A percentile compares a stretch with the other conserved stretches of the same genome.
Conservation (phyloP, 2,888 invertebrate genomes). For the Punctoribates punctum region DNA sequence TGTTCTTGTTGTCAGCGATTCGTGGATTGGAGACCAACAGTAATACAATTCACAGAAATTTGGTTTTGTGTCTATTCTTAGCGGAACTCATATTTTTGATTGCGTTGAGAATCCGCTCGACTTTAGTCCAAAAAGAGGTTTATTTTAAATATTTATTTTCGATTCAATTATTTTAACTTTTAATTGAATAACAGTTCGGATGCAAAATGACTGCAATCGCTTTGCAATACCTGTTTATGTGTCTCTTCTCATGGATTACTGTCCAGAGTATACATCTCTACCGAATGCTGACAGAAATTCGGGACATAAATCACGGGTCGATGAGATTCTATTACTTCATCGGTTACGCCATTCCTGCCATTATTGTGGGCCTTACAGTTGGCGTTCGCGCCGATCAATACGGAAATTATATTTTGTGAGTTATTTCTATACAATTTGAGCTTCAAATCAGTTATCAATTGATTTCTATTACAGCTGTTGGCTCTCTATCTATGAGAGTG, state of each 20-base stretch:
- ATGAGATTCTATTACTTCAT: conserved; percentile 86
- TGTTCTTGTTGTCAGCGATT: conserved; percentile 74
- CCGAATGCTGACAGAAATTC: conserved; percentile 87
- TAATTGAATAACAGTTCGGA: conserved; percentile 60
- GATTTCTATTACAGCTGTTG: conserved; percentile 69
- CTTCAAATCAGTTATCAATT: conserved; percentile 24
- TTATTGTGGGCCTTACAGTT: conserved; percentile 83
- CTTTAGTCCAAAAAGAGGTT: conserved; percentile 75
- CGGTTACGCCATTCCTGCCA: conserved; percentile 83
- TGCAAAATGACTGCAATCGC: conserved; percentile 86
- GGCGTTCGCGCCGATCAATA: conserved; percentile 91
- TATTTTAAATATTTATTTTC: neutral
- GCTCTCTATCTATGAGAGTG: conserved; percentile 86
- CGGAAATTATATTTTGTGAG: conserved; percentile 89
- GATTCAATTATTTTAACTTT: conserved; percentile 25
- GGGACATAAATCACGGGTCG: conserved; percentile 92
- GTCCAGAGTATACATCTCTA: conserved; percentile 89
- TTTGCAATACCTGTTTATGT: conserved; percentile 88
- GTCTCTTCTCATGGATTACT: conserved; percentile 84
- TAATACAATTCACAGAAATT: conserved; percentile 87
- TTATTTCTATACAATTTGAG: conserved; percentile 49
- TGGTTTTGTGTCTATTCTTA: conserved; percentile 82
- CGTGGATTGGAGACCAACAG: conserved; percentile 70
- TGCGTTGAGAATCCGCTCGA: conserved; percentile 75
- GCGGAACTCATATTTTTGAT: conserved; percentile 80